phyloP scores from a whole-genome alignment of 2,113 vertebrate species.

The Salvelinus alpinus region DNA sequence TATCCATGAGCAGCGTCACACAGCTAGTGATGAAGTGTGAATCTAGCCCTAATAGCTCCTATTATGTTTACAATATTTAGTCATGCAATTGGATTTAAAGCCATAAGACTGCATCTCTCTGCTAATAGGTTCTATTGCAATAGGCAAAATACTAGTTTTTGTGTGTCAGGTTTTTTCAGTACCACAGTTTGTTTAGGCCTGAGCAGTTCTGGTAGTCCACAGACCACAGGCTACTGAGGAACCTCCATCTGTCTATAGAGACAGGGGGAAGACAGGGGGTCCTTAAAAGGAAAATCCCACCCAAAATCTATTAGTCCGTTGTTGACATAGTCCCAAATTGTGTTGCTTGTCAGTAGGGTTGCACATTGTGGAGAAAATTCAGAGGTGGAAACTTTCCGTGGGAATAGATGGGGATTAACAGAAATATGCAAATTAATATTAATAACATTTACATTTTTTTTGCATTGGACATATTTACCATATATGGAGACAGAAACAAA shows the following conservation, averaged over 20 bases:
- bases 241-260: conserved; percentile 12
- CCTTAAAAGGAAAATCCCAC: no score
- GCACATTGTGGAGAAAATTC: no score
- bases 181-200: not conserved
- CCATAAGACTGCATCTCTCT: conserved; percentile 7
- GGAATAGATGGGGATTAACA: no score
- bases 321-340: no score
- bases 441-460: no score
- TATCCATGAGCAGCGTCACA: conserved; percentile 5
- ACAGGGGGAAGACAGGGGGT: not conserved
- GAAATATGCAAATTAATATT: no score
- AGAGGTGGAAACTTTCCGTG: no score
- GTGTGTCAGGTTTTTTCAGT: not conserved
- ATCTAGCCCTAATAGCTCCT: not conserved
- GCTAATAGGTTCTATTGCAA: not conserved
- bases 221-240: not conserved
- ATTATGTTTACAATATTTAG: not conserved
- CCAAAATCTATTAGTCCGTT: no score
- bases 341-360: no score
- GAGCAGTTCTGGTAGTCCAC: not conserved
- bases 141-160: no score
- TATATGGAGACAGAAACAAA: no score
- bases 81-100: not conserved
- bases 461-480: no score
- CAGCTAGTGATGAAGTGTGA: not conserved